Conservation (phyloP, 2,797 vertebrate species). For the Microctenopoma stevenorrisi region DNA sequence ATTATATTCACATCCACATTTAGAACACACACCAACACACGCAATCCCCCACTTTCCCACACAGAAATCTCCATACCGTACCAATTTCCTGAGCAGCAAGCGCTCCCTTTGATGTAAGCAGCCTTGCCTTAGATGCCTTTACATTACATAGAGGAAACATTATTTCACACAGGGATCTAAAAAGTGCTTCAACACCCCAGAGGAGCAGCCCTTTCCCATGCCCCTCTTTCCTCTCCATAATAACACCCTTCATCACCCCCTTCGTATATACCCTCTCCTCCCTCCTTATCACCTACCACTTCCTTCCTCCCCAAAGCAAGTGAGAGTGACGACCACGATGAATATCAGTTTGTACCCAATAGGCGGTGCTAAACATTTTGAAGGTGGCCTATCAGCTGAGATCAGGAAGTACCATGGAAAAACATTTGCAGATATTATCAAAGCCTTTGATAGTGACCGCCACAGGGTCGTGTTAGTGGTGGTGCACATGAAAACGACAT, state of each 20-base stretch:
- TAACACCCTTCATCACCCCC: conserved; percentile 69
- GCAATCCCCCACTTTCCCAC: conserved; percentile 21
- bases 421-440: conserved; percentile 63
- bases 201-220: conserved; percentile 73
- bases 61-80: conserved; percentile 40
- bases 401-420: conserved; percentile 57
- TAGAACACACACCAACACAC: conserved; percentile 12
- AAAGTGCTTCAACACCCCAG: conserved; percentile 49
- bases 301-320: conserved; percentile 72
- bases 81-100: conserved; percentile 58
- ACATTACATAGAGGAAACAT: conserved; percentile 64
- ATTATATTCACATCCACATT: not conserved
- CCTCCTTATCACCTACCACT: conserved; percentile 74
- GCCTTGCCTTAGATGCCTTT: conserved; percentile 55
- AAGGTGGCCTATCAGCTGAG: conserved; percentile 44
- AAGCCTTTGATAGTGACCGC: conserved; percentile 55
- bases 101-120: conserved; percentile 68
- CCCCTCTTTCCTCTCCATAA: conserved; percentile 56
- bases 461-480: conserved; percentile 33
- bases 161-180: conserved; percentile 62
- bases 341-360: conserved; percentile 57
- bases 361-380: conserved; percentile 33
- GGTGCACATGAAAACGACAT: conserved; percentile 42
- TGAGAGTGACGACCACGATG: conserved; percentile 67
- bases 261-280: conserved; percentile 44